Percentiles rank a stretch among this genome's conserved stretches.
Evolutionary conservation across 2,888 invertebrate species (phyloP).

Genomic region (Chouioia cunea): DNA sequence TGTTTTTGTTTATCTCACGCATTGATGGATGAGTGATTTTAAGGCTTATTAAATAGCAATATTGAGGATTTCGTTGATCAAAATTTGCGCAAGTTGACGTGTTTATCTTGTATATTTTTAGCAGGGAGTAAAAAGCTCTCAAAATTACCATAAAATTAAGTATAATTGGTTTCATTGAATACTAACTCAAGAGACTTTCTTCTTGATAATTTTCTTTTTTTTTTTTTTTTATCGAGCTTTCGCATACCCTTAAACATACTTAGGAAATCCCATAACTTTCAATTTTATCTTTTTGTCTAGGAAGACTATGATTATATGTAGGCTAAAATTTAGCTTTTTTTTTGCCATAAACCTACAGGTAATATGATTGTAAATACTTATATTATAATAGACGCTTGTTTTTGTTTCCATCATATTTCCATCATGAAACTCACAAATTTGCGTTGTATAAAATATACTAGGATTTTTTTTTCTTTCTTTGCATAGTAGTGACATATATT

Average conservation of each 20-base stretch:
- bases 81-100: conserved; percentile 36
- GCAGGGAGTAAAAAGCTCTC: conserved; percentile 28
- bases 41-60: conserved; percentile 33
- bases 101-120: conserved; percentile 15
- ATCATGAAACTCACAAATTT: conserved; percentile 45
- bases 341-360: conserved; percentile 47
- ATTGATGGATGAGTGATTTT: conserved; percentile 24
- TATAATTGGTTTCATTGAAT: conserved; percentile 39
- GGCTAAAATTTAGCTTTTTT: conserved; percentile 61
- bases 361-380: conserved; percentile 48
- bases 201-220: conserved; percentile 6
- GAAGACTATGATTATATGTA: conserved; percentile 69
- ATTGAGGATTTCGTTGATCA: conserved; percentile 42
- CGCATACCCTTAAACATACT: conserved; percentile 37
- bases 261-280: conserved; percentile 46
- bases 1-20: conserved; percentile 24
- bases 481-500: conserved; percentile 46
- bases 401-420: conserved; percentile 32
- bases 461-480: conserved; percentile 45
- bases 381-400: conserved; percentile 44
- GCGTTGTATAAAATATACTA: conserved; percentile 49
- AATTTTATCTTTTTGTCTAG: conserved; percentile 60
- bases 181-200: conserved; percentile 33
- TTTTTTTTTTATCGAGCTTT: conserved; percentile 42
- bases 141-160: conserved; percentile 38